A percentile compares a stretch with the other conserved stretches of the same genome.
phyloP scores from a whole-genome alignment of 2,113 vertebrate species.

The Epinephelus fuscoguttatus region DNA sequence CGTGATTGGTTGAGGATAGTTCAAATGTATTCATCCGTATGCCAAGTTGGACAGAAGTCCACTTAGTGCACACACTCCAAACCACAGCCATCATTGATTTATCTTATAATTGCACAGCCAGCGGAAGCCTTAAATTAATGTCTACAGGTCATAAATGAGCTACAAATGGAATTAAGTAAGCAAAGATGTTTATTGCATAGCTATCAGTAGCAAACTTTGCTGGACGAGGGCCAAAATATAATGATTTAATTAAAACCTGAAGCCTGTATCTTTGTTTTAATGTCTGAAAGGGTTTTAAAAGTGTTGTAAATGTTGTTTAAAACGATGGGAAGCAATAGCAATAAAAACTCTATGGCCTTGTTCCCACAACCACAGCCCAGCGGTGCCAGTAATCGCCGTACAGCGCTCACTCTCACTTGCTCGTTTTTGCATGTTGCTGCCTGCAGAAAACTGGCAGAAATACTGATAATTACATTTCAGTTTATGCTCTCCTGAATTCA shows the following conservation, averaged over 20 bases:
- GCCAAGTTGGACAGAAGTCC: conserved; percentile 58
- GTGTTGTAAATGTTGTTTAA: conserved; percentile 72
- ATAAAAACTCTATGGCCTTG: conserved; percentile 65
- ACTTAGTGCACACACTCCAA: conserved; percentile 58
- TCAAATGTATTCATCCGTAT: conserved; percentile 39
- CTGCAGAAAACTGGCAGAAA: conserved; percentile 37
- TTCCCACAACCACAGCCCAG: conserved; percentile 66
- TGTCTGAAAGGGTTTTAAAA: conserved; percentile 64
- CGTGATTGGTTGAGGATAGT: conserved; percentile 27
- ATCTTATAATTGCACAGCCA: conserved; percentile 55
- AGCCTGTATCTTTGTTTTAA: conserved; percentile 69
- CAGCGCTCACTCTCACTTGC: conserved; percentile 4
- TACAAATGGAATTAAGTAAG: conserved; percentile 66
- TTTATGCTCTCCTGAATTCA: conserved; percentile 24
- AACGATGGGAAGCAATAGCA: conserved; percentile 65
- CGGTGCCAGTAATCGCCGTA: conserved; percentile 57
- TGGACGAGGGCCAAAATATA: conserved; percentile 65
- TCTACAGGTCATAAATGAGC: conserved; percentile 68
- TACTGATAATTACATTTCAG: conserved; percentile 2
- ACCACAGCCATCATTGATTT: conserved; percentile 59
- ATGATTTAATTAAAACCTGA: conserved; percentile 73
- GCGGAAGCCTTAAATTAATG: conserved; percentile 68
- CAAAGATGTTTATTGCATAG: conserved; percentile 68
- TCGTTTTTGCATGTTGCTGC: conserved; percentile 24
- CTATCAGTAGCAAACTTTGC: conserved; percentile 54